Percentiles rank a stretch among this genome's conserved stretches.
Evolutionary conservation across 2,797 vertebrate species (phyloP).

Genomic region (Acropternis orthonyx): DNA sequence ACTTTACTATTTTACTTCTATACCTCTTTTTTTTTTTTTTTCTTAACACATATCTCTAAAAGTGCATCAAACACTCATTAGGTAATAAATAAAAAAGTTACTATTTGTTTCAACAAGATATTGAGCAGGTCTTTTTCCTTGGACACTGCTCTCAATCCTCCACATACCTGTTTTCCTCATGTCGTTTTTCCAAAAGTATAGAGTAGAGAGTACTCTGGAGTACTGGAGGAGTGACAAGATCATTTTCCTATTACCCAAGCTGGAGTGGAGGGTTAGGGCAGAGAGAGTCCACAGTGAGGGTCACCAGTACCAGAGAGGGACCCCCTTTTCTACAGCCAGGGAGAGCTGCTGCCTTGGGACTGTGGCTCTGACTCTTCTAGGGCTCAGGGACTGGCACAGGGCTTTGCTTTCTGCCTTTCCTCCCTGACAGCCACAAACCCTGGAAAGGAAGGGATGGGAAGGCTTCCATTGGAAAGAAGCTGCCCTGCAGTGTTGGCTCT

Average conservation of each 20-base stretch:
- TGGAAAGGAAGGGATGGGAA: background rate
- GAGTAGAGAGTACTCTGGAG: background rate
- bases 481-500: background rate
- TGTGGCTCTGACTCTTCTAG: background rate
- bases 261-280: background rate
- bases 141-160: background rate
- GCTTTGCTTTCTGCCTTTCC: background rate
- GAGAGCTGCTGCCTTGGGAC: background rate
- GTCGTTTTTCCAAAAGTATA: background rate
- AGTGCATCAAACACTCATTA: background rate
- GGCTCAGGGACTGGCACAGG: background rate
- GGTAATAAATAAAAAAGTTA: background rate
- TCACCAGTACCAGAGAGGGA: too few species aligned
- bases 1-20: background rate
- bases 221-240: background rate
- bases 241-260: background rate
- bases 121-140: background rate
- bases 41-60: background rate
- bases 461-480: background rate
- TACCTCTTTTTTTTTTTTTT: background rate
- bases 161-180: background rate
- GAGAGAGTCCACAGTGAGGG: background rate
- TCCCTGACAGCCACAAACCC: background rate
- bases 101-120: background rate
- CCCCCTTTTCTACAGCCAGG: background rate